Evolutionary conservation across 1,140 invertebrate species (phyloP), one percentile per base, ranked within the genome.

Genomic region (Drosophila orena): DNA sequence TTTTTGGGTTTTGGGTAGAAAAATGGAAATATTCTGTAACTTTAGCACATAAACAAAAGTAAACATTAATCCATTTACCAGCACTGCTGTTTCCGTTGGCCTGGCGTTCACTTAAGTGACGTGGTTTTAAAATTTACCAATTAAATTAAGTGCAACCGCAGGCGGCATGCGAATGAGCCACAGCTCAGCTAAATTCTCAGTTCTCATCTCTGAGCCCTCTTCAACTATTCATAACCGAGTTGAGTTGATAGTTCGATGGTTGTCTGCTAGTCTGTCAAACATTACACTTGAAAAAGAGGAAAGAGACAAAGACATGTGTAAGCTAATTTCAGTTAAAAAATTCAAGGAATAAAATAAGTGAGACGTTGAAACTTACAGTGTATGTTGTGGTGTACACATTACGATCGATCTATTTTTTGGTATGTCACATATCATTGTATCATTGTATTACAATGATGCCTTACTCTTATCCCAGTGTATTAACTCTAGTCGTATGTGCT

Each of bases 61-160:
- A 88, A 88, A 88, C 77, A 88, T 89, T 88, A 88, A 88, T 88
- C 84, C 84, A 88, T 88, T 88, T 88, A 88, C 79, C 83, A 79
- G 71, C 55, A 22, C 14, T 55, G 44, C 38, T 35, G 52, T 53
- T 61, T 56, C 50, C 40, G 46, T 66, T 44, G 58, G 46, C 43
- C 47, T 58, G 49, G 60, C 61, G 52, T 66, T 72, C 66, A 70
- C 76, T 84, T 77, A 89, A 89, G 83, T 72, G 84, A 83, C 79
- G 79, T 83, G 80, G 85, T 90, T 90, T 89, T 84, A 84, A 90
- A 89, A 89, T 89, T 86, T 91, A 75, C 85, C 88, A 91, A 91
- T 91, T 91, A 91, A 91, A 91, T 91, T 91, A 91, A 91, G 88
- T 91, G 88, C 83, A 91, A 88, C 88, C 88, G 81, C 81, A 78